Conservation (phyloP, 92 coral and sea anemone species). For the Zoanthus solanderi region DNA sequence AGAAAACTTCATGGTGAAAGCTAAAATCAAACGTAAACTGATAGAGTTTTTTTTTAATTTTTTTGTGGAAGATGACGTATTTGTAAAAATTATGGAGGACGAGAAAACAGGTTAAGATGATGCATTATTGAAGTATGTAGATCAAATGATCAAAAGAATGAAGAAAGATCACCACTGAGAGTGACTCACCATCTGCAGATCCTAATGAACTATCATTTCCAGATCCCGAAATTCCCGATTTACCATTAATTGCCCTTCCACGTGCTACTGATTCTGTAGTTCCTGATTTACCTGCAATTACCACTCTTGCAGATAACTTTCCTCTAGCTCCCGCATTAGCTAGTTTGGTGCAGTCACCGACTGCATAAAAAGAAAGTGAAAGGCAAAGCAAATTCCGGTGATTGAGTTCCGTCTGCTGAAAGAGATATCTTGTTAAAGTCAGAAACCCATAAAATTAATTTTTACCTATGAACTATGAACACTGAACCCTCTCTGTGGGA, state of each 20-base stretch:
- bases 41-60: too few species aligned
- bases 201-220: not conserved
- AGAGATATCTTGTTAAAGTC: too few species aligned
- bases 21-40: too few species aligned
- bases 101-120: too few species aligned
- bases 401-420: not conserved
- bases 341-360: not conserved
- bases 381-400: not conserved
- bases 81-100: too few species aligned
- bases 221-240: not conserved
- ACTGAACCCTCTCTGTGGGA: not conserved
- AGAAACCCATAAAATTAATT: not conserved
- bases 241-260: not conserved
- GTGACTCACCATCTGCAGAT: not conserved
- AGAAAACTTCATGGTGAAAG: too few species aligned
- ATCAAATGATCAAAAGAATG: too few species aligned
- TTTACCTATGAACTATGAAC: not conserved
- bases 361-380: not conserved
- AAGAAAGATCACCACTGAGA: too few species aligned
- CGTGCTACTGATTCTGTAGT: too few species aligned
- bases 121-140: too few species aligned
- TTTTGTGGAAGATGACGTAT: too few species aligned
- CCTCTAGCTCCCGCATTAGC: not conserved
- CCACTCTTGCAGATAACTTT: not conserved
- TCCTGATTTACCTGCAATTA: too few species aligned